A percentile compares a stretch with the other conserved stretches of the same genome.
phyloP scores from a whole-genome alignment of 2,888 invertebrate species.

The Trisateles emortualis region DNA sequence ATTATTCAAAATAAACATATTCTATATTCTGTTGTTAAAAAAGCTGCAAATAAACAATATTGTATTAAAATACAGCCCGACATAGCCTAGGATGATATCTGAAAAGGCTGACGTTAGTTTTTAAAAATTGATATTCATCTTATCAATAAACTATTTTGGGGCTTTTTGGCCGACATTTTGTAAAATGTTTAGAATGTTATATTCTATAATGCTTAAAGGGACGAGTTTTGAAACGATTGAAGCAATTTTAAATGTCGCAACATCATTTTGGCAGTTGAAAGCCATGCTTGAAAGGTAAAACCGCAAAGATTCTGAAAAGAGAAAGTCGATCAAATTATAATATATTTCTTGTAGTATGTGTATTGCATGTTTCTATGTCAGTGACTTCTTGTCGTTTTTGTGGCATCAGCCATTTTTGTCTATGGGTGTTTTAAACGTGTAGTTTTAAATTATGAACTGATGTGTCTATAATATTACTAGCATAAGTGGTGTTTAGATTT shows the following conservation, averaged over 20 bases:
- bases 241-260: slow-evolving; percentile 19
- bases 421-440: neutral
- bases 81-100: neutral
- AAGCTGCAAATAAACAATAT: neutral
- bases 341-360: slow-evolving; percentile 10
- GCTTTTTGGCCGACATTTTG: slow-evolving; percentile 10
- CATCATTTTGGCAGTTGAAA: slow-evolving; percentile 24
- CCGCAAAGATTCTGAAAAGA: neutral
- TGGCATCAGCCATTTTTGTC: neutral
- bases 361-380: slow-evolving; percentile 21
- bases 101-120: slow-evolving; percentile 14
- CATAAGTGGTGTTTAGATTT: neutral
- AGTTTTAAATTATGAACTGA: neutral
- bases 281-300: slow-evolving; percentile 9
- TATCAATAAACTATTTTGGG: neutral
- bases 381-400: slow-evolving; percentile 1
- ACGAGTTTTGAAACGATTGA: slow-evolving; percentile 23
- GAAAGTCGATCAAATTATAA: neutral
- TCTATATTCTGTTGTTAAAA: no score
- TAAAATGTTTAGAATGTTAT: slow-evolving; percentile 9
- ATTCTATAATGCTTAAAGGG: slow-evolving; percentile 10
- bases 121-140: neutral
- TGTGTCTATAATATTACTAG: neutral
- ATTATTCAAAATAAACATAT: no score
- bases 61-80: neutral